A percentile compares a stretch with the other conserved stretches of the same genome.
phyloP scores from a whole-genome alignment of 2,113 vertebrate genomes.

The Neolamprologus variostigma region DNA sequence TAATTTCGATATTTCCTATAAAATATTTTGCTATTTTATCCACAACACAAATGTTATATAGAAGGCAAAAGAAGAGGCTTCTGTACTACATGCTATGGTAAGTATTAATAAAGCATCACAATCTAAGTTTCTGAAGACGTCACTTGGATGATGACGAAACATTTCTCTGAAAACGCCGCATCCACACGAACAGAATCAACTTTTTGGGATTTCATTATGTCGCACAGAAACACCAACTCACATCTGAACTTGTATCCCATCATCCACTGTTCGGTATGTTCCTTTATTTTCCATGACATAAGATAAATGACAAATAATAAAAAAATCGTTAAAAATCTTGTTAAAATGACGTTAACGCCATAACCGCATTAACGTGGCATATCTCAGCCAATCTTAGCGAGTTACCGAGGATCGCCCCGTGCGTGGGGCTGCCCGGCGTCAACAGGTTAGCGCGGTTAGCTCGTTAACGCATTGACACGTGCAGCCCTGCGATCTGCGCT shows the following conservation, averaged over 20 bases:
- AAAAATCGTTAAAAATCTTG: not conserved
- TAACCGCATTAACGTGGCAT: fast-evolving
- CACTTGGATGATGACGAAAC: not conserved
- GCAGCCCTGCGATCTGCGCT: not conserved
- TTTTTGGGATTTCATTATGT: not conserved
- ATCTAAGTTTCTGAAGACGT: not conserved
- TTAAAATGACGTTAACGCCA: not conserved
- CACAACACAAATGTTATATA: not conserved
- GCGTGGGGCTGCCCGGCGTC: fast-evolving
- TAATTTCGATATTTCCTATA: not conserved
- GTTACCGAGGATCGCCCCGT: fast-evolving
- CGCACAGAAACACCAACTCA: not conserved
- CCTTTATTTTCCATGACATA: not conserved
- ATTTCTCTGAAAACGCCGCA: not conserved
- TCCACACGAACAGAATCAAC: not conserved
- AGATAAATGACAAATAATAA: not conserved
- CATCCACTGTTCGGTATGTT: not conserved
- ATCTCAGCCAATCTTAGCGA: not conserved
- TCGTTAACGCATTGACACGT: not conserved
- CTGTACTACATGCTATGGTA: not conserved
- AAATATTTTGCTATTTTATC: not conserved
- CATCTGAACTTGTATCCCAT: not conserved
- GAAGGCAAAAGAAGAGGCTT: not conserved
- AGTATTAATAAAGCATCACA: not conserved
- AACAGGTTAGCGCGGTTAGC: not conserved